Evolutionary conservation across 2,888 invertebrate genomes (phyloP).

Genomic region (Brenthis ino): DNA sequence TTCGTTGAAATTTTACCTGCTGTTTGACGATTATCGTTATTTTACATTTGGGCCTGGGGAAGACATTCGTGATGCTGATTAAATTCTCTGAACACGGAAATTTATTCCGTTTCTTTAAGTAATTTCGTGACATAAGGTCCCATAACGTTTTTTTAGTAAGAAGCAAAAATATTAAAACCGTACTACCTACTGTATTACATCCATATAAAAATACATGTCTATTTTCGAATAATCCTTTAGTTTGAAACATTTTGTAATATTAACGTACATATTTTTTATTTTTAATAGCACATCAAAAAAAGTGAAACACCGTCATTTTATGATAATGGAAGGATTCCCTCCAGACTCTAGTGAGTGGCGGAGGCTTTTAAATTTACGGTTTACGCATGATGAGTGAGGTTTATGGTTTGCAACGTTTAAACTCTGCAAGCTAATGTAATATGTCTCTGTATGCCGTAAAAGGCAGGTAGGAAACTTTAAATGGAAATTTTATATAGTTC

Average conservation of each 20-base stretch:
- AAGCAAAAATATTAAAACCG: conserved; percentile 2
- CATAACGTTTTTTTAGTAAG: too few species aligned
- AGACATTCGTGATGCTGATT: conserved; percentile 4
- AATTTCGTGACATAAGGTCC: too few species aligned
- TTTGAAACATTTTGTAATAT: conserved; percentile 47
- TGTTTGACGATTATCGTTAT: conserved; percentile 30
- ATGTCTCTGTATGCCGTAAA: conserved; percentile 28
- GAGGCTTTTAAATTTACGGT: conserved; percentile 78
- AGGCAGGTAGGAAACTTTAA: conserved; percentile 27
- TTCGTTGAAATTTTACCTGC: conserved; percentile 40
- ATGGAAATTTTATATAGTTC: conserved; percentile 16
- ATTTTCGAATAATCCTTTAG: conserved; percentile 37
- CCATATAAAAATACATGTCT: conserved; percentile 34
- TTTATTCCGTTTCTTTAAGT: too few species aligned
- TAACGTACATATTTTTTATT: conserved; percentile 62
- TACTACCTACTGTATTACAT: conserved; percentile 1
- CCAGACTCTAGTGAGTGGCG: conserved; percentile 61
- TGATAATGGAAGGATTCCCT: conserved; percentile 74
- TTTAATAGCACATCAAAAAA: conserved; percentile 79
- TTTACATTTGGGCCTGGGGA: conserved; percentile 7
- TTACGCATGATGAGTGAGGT: conserved; percentile 66
- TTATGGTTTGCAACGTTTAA: conserved; percentile 61
- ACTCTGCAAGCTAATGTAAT: conserved; percentile 41
- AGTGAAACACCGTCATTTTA: conserved; percentile 79
- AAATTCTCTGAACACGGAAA: conserved; percentile 13